Percentiles rank a stretch among this genome's conserved stretches.
Conservation (phyloP, 2,113 vertebrate species). For the Etheostoma cragini region DNA sequence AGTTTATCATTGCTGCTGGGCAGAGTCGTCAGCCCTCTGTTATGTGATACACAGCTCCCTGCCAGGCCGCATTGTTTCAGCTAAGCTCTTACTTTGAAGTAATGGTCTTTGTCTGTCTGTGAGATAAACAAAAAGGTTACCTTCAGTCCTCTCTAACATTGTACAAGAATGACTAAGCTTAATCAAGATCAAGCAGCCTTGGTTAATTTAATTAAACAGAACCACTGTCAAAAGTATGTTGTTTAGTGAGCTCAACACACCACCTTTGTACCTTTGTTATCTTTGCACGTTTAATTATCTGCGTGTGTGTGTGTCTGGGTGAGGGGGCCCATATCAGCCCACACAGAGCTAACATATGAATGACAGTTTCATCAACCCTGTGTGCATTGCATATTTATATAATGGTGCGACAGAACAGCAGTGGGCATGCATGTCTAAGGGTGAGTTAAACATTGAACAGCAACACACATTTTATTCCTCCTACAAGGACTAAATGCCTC, state of each 20-base stretch:
- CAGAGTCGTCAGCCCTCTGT: slow-evolving; percentile 39
- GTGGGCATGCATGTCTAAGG: slow-evolving; percentile 1
- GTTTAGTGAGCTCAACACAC: background rate
- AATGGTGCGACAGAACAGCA: slow-evolving; percentile 25
- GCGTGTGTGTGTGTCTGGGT: background rate
- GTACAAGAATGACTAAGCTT: background rate
- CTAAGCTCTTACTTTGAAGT: slow-evolving; percentile 38
- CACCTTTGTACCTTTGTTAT: slow-evolving; percentile 4
- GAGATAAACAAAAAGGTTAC: slow-evolving; percentile 38
- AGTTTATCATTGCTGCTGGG: slow-evolving; percentile 53
- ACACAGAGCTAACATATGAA: slow-evolving; percentile 23
- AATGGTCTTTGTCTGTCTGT: slow-evolving; percentile 22
- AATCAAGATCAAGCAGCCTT: background rate
- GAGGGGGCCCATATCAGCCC: slow-evolving; percentile 23
- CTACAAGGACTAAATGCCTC: slow-evolving; percentile 8
- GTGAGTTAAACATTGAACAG: slow-evolving; percentile 61
- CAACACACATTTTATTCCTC: slow-evolving; percentile 16
- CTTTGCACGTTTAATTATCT: slow-evolving; percentile 2
- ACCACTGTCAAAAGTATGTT: background rate
- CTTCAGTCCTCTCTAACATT: background rate
- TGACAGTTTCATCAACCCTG: slow-evolving; percentile 38
- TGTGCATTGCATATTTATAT: slow-evolving; percentile 28
- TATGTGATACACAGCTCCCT: slow-evolving; percentile 30
- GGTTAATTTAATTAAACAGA: background rate
- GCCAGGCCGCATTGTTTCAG: slow-evolving; percentile 24